A percentile compares a stretch with the other conserved stretches of the same genome.
Conservation (phyloP, 2,888 invertebrate species). For the Pilophorus perplexus region DNA sequence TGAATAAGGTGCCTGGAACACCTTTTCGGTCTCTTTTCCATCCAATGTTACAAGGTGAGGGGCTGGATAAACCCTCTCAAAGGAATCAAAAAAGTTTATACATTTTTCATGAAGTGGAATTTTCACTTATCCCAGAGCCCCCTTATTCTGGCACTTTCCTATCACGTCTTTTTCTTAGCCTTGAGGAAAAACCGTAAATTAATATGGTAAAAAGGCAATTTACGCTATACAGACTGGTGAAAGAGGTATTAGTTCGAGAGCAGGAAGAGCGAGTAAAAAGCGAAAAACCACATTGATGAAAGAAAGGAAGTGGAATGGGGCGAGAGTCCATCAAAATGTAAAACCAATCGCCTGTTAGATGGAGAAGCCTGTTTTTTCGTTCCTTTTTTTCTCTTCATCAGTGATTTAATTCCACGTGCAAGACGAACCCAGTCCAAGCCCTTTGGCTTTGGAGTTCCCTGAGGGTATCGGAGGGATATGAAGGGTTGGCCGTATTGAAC, state of each 20-base stretch:
- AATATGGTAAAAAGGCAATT: slow-evolving; percentile 41
- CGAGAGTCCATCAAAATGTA: slow-evolving; percentile 25
- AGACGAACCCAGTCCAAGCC: neutral
- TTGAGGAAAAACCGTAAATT: slow-evolving; percentile 25
- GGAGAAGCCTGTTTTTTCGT: slow-evolving; percentile 6
- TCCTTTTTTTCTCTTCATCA: slow-evolving; percentile 17
- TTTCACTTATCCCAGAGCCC: slow-evolving; percentile 29
- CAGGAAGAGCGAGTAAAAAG: neutral
- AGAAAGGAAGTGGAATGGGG: slow-evolving; percentile 2
- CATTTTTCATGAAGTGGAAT: slow-evolving; percentile 38
- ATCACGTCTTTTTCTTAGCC: neutral
- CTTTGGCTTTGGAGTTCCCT: neutral
- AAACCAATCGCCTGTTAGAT: slow-evolving; percentile 30
- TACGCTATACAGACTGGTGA: slow-evolving; percentile 2
- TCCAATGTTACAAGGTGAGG: neutral
- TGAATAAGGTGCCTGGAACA: slow-evolving; percentile 18
- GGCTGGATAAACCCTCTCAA: slow-evolving; percentile 21
- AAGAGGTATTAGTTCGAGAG: slow-evolving; percentile 18
- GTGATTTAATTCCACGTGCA: slow-evolving; percentile 20
- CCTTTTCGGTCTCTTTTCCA: neutral
- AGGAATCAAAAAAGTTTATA: slow-evolving; percentile 37
- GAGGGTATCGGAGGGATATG: neutral
- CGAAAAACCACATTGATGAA: slow-evolving; percentile 19
- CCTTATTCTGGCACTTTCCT: neutral
- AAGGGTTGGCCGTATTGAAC: too few species aligned